Conservation (phyloP, 2,888 invertebrate species). For the Cerastis leucographa region DNA sequence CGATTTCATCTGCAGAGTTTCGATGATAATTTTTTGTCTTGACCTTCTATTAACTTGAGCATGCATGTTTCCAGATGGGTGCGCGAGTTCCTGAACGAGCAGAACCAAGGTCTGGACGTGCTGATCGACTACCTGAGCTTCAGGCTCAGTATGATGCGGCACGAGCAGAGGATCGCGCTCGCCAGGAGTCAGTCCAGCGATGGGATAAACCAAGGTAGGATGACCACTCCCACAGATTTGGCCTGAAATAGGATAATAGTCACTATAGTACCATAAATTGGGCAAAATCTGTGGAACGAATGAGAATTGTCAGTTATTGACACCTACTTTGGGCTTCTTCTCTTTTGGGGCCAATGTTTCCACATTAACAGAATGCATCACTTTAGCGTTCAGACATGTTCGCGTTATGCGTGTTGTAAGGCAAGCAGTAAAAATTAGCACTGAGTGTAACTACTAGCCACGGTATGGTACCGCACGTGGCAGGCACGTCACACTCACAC, state of each 20-base stretch:
- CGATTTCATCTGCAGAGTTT: neutral
- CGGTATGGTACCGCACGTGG: neutral
- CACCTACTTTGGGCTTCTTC: neutral
- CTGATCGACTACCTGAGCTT: slow-evolving; percentile 99
- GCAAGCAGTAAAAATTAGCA: neutral
- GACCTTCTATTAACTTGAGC: neutral
- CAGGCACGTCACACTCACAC: neutral
- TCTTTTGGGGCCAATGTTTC: neutral
- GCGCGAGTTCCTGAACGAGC: slow-evolving; percentile 98
- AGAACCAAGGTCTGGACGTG: slow-evolving; percentile 98
- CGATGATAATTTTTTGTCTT: neutral
- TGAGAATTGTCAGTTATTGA: neutral
- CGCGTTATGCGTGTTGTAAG: neutral
- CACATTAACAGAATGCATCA: neutral
- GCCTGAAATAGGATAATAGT: neutral
- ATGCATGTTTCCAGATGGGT: slow-evolving; percentile 95
- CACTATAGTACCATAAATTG: neutral
- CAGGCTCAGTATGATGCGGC: slow-evolving; percentile 98
- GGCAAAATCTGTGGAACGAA: neutral
- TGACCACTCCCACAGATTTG: neutral
- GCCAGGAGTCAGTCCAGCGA: slow-evolving; percentile 95
- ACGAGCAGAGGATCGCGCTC: slow-evolving; percentile 95
- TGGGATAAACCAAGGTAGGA: slow-evolving; percentile 91
- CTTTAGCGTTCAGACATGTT: neutral
- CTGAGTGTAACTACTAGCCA: neutral